phyloP scores from a whole-genome alignment of 2,113 vertebrate species.

The Caracal caracal region DNA sequence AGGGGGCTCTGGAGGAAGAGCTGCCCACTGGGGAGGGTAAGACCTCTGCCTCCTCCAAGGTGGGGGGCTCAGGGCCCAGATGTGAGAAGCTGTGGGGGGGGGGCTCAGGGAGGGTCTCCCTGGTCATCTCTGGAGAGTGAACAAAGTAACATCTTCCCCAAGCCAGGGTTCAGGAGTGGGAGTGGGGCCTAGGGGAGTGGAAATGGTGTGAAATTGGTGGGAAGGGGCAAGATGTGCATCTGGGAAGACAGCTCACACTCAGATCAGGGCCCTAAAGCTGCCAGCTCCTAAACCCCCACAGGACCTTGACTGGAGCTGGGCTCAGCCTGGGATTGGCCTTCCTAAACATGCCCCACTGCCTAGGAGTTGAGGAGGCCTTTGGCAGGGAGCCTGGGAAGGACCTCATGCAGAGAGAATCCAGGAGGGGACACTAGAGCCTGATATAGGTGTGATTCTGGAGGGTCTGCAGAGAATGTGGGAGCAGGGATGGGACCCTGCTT shows the following conservation, averaged over 20 bases:
- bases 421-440: neutral
- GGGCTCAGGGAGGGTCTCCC: fast-evolving
- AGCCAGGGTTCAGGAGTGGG: neutral
- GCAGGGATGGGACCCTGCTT: neutral
- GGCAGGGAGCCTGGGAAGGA: neutral
- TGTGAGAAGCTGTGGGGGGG: neutral
- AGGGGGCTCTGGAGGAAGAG: neutral
- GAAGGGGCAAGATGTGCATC: neutral
- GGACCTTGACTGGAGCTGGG: neutral
- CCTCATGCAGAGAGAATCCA: neutral
- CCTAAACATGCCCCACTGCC: neutral
- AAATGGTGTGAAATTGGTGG: neutral
- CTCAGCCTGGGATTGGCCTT: neutral
- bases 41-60: neutral
- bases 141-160: too few relatives aligned
- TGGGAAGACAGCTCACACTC: neutral
- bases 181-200: neutral
- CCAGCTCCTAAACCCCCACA: neutral
- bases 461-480: neutral
- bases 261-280: neutral
- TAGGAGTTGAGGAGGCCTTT: neutral
- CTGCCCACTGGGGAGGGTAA: fast-evolving
- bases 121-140: neutral
- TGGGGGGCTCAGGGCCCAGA: neutral
- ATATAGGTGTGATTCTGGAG: neutral